Base-by-base conservation (phyloP, 2,888 invertebrate genomes). In the Himalopsyche kuldschensis region DNA sequence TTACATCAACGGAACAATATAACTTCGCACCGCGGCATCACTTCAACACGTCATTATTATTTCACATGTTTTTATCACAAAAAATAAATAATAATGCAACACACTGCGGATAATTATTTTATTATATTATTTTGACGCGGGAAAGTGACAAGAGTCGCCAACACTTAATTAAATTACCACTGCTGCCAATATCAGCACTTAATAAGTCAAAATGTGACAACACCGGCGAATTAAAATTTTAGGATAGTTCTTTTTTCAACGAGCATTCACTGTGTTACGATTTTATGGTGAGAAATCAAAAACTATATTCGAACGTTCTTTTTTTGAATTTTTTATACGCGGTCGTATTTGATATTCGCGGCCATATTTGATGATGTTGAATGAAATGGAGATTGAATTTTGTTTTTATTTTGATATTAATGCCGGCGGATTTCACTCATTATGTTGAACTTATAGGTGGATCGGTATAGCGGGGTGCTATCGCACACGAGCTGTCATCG, bases 401-500 rank as follows among this genome's bases (percentile, higher is more conserved):
- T 77, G 30, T 81, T 77, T 41, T 81, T 81, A 81, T 81, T 81
- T 35, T 78, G 78, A 78, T 78, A 35, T 81, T 30, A 55, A 76
- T 81, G 48, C 77, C 31, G 80, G 75, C 30, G 75, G 27, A 31
- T 81, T 75, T 81, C 47, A 81, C 31, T 79, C 48, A 31, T 79
- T 79, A 48, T n/a, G 55, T 46, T 47, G 75, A 55, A 24, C 55
- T 55, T 55, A 55, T 55, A 55, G 55, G 55, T 55, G 80, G 27
- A 32, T 46, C 35, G 77, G 82, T 41, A 27, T 20, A 35, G 75
- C 82, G 81, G 80, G 83, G 83, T 78, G 83, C 81, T 35, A 79
- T 20, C 46, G 82, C 78, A 84, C 81, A 77, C 80, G 84, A 84
- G 84, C 85, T 85, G 85, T 85, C 85, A 85, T 84, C 85, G 84